A percentile compares a stretch with the other conserved stretches of the same genome.
Conservation (phyloP, 37 sponge, comb jelly and placozoan species). For the Haliclona indistincta region DNA sequence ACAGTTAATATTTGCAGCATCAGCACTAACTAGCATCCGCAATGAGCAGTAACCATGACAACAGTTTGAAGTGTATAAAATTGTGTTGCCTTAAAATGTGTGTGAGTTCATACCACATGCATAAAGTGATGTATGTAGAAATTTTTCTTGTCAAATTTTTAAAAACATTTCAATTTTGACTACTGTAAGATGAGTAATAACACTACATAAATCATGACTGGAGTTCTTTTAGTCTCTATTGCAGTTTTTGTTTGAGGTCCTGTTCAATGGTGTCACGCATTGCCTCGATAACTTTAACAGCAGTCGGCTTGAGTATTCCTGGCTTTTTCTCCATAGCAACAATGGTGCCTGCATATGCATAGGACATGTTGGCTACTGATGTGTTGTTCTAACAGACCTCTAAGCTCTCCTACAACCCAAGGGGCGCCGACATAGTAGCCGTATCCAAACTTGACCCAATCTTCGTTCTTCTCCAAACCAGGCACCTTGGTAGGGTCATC, state of each 20-base stretch:
- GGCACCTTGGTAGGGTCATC: slow-evolving; percentile 46
- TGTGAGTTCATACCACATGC: no score
- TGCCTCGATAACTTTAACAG: slow-evolving; percentile 19
- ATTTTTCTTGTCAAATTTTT: neutral
- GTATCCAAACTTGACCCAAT: slow-evolving; percentile 41
- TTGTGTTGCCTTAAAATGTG: no score
- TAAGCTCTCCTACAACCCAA: slow-evolving; percentile 40
- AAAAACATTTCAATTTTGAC: neutral
- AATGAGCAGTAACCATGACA: no score
- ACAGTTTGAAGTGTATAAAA: no score
- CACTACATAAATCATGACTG: no score
- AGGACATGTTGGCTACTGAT: slow-evolving; percentile 13
- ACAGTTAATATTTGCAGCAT: no score
- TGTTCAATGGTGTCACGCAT: slow-evolving; percentile 18
- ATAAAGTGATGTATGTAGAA: neutral
- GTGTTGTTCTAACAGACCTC: slow-evolving; percentile 7
- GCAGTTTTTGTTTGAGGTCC: neutral
- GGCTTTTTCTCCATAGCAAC: slow-evolving; percentile 54
- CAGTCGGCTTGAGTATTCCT: slow-evolving; percentile 31
- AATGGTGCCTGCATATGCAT: slow-evolving; percentile 21
- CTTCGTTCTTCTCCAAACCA: slow-evolving; percentile 50
- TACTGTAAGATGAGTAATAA: no score
- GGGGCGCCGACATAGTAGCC: slow-evolving; percentile 64
- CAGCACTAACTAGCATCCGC: no score
- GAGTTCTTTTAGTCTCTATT: no score